These are phyloP conservation scores for Zalophus californianus DNA, from an alignment of 2,797 vertebrate genomes.

Conservation along the genomic window DNA sequence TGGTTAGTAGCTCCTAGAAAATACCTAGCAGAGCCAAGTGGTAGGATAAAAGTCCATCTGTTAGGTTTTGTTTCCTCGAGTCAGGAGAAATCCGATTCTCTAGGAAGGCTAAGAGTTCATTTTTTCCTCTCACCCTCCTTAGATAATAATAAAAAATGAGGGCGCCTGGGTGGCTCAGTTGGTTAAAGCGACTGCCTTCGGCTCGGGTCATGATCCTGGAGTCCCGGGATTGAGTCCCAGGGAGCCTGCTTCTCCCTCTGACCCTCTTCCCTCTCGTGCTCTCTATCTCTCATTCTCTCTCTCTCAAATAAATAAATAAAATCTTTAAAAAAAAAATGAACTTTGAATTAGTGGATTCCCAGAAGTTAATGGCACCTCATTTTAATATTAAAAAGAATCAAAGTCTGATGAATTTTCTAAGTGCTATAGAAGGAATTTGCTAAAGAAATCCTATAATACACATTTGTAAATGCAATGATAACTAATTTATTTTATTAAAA, in stretches of 20 bases:
- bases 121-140: neutral
- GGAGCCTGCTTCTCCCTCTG: too few species aligned
- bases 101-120: neutral
- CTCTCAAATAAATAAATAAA: too few species aligned
- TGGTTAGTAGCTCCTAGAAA: neutral
- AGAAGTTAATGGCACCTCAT: neutral
- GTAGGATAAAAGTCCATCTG: neutral
- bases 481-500: slow-evolving; percentile 13
- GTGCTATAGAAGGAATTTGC: neutral
- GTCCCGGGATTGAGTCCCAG: too few species aligned
- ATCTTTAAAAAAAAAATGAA: neutral
- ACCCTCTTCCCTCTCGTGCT: too few species aligned
- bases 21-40: neutral
- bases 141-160: neutral
- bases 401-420: neutral
- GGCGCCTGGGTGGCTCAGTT: too few species aligned
- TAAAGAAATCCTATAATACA: neutral
- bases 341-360: neutral
- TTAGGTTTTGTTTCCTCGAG: neutral
- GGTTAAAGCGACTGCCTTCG: too few species aligned
- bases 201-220: too few species aligned
- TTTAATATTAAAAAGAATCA: neutral
- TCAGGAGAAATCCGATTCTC: neutral
- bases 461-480: neutral
- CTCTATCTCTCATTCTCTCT: too few species aligned